phyloP scores from a whole-genome alignment of 23 tunicate species.

The Clavelina lepadiformis region DNA sequence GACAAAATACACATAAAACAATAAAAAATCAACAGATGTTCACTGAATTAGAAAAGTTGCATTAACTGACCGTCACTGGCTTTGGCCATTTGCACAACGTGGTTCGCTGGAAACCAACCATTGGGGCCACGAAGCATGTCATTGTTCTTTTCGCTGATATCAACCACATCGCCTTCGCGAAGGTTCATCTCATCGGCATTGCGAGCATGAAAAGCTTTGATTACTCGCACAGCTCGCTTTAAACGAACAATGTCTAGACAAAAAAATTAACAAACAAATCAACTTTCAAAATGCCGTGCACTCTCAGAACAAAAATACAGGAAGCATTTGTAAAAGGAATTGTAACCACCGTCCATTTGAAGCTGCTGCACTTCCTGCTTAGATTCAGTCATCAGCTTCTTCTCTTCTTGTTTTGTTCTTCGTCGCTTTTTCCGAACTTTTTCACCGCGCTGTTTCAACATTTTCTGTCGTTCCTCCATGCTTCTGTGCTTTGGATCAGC shows the following conservation, averaged over 20 bases:
- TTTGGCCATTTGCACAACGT: conserved; percentile 12
- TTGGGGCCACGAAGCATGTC: conserved; percentile 68
- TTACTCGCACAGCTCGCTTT: conserved; percentile 52
- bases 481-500: no score
- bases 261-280: background rate
- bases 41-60: no score
- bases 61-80: no score
- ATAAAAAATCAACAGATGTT: no score
- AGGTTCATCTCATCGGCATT: conserved; percentile 49
- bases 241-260: conserved; percentile 51
- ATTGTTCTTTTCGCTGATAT: conserved; percentile 22
- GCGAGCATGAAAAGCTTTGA: conserved; percentile 55
- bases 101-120: conserved; percentile 86
- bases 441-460: conserved; percentile 50
- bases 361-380: conserved; percentile 9
- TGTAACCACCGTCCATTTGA: conserved; percentile 37
- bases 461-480: conserved; percentile 35
- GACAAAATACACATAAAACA: no score
- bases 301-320: background rate
- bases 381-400: background rate
- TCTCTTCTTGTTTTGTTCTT: conserved; percentile 47
- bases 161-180: conserved; percentile 53
- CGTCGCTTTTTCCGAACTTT: conserved; percentile 41
- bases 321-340: background rate
- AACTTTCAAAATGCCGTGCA: background rate